Evolutionary conservation across 2,797 vertebrate genomes (phyloP).

Genomic region (Myiotriccus ornatus): DNA sequence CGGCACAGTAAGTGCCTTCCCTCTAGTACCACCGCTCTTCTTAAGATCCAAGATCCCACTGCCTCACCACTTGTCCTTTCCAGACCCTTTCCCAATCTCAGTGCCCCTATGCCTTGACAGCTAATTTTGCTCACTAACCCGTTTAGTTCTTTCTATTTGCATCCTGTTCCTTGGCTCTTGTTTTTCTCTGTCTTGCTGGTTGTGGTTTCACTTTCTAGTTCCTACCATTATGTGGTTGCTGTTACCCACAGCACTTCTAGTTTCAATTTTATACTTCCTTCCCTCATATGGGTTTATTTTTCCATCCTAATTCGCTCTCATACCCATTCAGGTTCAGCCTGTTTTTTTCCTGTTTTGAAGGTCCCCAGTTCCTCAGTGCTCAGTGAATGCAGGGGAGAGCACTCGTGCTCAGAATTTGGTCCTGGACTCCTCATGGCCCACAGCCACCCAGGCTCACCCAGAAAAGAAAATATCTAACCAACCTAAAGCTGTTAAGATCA

Average conservation of each 20-base stretch:
- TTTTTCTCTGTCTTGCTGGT: background rate
- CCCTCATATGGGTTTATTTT: background rate
- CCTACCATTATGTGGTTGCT: fast-evolving
- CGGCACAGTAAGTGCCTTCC: fast-evolving
- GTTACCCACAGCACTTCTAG: background rate
- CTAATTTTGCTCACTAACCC: background rate
- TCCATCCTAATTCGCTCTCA: background rate
- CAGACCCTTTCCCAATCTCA: background rate
- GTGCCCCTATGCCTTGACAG: background rate
- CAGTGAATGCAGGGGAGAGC: background rate
- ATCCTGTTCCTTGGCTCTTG: background rate
- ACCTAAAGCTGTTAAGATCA: background rate
- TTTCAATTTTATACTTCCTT: background rate
- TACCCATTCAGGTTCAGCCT: background rate
- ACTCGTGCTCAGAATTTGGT: background rate
- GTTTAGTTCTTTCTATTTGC: background rate
- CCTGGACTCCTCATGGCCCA: background rate
- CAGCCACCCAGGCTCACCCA: background rate
- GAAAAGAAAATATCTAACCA: background rate
- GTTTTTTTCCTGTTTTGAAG: background rate
- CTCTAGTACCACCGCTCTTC: background rate
- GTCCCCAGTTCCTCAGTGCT: background rate
- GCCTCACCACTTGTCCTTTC: background rate
- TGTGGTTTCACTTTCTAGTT: background rate
- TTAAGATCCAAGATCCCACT: background rate